Conservation (phyloP, 2,113 vertebrate genomes). For the Peucedramus taeniatus region DNA sequence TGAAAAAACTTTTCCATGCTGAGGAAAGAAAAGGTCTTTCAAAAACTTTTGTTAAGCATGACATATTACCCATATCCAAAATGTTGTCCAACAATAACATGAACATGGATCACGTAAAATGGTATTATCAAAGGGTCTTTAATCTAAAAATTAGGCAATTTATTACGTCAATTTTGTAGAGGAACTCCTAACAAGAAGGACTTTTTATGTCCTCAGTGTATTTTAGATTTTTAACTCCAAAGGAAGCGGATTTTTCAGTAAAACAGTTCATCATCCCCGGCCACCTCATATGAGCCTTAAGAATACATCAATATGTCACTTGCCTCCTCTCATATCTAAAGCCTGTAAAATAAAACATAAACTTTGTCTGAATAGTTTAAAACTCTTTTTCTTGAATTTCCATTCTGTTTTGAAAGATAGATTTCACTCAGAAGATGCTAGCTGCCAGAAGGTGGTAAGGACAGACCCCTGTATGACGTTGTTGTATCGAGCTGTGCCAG, state of each 20-base stretch:
- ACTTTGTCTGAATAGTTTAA: not conserved
- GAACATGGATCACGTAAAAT: not conserved
- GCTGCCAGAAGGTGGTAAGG: not conserved
- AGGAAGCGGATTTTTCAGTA: not conserved
- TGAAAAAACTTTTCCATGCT: not conserved
- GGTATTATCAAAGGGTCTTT: not conserved
- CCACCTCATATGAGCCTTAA: not conserved
- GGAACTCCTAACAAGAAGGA: not conserved
- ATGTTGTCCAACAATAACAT: not conserved
- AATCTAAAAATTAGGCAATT: not conserved
- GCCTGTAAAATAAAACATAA: not conserved
- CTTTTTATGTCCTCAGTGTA: not conserved
- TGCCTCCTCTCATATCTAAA: not conserved
- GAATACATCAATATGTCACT: not conserved
- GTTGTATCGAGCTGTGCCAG: fast-evolving
- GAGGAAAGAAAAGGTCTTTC: slow-evolving; percentile 5
- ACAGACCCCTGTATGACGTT: not conserved
- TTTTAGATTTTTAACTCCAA: not conserved
- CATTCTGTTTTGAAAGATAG: not conserved
- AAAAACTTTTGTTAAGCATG: not conserved
- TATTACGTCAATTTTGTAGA: not conserved
- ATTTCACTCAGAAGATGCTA: not conserved
- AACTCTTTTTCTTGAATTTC: not conserved
- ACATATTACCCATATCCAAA: not conserved
- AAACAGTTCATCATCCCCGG: not conserved